These are phyloP conservation scores for Geococcyx californianus DNA, from an alignment of 2,113 vertebrate genomes.

Conservation along the genomic window DNA sequence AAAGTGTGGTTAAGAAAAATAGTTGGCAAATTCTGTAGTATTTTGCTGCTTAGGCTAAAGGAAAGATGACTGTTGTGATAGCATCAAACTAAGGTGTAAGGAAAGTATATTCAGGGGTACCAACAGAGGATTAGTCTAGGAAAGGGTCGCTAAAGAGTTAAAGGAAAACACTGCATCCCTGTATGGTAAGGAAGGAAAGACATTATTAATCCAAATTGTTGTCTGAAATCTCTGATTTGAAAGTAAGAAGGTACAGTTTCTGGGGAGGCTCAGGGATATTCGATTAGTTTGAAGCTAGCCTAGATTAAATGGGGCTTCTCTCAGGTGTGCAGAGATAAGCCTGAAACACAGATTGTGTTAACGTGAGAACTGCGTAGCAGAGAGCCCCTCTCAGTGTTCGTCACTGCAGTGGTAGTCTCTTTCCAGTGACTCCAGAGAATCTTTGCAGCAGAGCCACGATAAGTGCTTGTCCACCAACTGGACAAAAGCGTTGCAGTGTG, in stretches of 20 bases:
- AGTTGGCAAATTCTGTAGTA: not conserved
- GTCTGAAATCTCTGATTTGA: not conserved
- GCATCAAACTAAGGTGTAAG: not conserved
- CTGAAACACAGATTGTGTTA: not conserved
- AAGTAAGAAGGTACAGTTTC: not conserved
- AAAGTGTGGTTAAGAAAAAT: not conserved
- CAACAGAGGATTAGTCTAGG: not conserved
- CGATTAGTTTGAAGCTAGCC: not conserved
- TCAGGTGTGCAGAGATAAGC: not conserved
- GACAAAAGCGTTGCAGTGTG: not conserved
- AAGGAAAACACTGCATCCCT: not conserved
- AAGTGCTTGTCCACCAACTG: not conserved
- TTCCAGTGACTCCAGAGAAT: not conserved
- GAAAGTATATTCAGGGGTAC: not conserved
- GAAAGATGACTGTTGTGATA: not conserved
- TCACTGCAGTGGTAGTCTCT: not conserved
- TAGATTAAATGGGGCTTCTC: not conserved
- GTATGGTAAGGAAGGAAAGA: not conserved
- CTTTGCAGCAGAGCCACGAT: not conserved
- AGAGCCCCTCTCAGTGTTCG: rapidly evolving
- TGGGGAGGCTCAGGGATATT: not conserved
- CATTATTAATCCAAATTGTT: not conserved
- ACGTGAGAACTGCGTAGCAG: not conserved
- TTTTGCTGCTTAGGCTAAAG: not conserved
- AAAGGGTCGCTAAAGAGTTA: not conserved